Conservation (phyloP, 1,140 invertebrate genomes). For the Pristionchus pacificus region DNA sequence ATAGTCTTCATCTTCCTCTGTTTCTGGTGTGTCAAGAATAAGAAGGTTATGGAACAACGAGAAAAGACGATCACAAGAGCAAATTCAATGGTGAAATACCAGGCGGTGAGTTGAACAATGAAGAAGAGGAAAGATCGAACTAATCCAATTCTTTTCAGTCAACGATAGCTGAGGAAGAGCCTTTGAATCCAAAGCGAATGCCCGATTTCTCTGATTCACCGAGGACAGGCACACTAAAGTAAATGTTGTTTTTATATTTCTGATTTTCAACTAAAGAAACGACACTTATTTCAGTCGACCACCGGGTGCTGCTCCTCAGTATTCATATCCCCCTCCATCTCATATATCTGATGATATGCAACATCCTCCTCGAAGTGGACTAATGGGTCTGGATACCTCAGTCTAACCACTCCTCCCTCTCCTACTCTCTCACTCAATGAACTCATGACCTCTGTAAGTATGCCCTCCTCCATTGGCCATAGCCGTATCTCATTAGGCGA, state of each 20-base stretch:
- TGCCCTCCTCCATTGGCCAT: too few relatives aligned
- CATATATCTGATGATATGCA: not conserved
- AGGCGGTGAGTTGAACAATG: not conserved
- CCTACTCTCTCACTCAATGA: too few relatives aligned
- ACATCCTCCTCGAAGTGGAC: not conserved
- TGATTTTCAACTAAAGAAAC: not conserved
- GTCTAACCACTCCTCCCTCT: too few relatives aligned
- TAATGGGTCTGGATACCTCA: not conserved
- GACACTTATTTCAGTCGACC: not conserved
- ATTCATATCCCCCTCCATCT: not conserved
- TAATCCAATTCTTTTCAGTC: not conserved
- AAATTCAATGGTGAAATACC: constrained; percentile 6
- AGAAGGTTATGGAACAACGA: not conserved
- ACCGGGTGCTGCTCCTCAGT: not conserved
- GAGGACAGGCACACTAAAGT: not conserved
- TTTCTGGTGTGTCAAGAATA: constrained; percentile 43
- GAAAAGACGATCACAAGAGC: constrained; percentile 8
- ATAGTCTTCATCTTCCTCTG: constrained; percentile 38
- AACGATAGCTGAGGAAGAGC: not conserved
- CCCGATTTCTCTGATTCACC: not conserved
- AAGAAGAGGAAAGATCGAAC: not conserved
- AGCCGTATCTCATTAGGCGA: too few relatives aligned
- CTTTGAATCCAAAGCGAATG: not conserved
- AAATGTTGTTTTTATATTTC: too few relatives aligned
- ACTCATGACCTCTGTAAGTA: too few relatives aligned